These are phyloP conservation scores for Trichacis sp. DNA, from an alignment of 2,888 invertebrate genomes.

Conservation along the genomic window DNA sequence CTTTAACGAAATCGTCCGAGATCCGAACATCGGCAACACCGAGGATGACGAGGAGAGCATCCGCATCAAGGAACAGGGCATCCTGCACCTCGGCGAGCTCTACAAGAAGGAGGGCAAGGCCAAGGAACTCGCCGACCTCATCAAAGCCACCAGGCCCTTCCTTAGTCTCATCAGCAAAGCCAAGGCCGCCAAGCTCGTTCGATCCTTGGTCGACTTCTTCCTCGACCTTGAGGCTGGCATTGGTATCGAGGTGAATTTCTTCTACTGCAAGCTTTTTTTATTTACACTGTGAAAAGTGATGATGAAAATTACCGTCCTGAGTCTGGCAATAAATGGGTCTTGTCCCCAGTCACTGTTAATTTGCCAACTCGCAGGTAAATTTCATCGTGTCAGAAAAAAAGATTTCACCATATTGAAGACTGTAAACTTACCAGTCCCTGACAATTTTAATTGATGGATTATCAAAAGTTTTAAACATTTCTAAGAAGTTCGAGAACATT, in stretches of 20 bases:
- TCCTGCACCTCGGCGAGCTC: slow-evolving; percentile 90
- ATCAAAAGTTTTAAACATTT: too few relatives aligned
- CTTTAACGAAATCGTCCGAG: slow-evolving; percentile 82
- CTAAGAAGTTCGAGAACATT: too few relatives aligned
- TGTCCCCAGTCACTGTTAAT: too few relatives aligned
- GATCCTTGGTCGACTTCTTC: slow-evolving; percentile 97
- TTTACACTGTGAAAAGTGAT: too few relatives aligned
- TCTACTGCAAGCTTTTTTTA: too few relatives aligned
- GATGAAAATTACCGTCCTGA: too few relatives aligned
- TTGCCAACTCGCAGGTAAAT: too few relatives aligned
- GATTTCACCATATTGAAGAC: too few relatives aligned
- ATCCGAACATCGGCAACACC: slow-evolving; percentile 80
- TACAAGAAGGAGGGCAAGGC: slow-evolving; percentile 95
- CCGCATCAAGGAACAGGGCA: slow-evolving; percentile 92
- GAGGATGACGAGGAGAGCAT: slow-evolving; percentile 92
- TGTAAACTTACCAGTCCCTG: too few relatives aligned
- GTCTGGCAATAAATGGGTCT: too few relatives aligned
- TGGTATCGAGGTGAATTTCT: slow-evolving; percentile 81
- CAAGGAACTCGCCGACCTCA: slow-evolving; percentile 90
- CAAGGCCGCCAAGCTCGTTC: slow-evolving; percentile 97
- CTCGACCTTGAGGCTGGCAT: slow-evolving; percentile 96
- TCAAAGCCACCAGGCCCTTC: slow-evolving; percentile 95
- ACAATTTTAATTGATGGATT: too few relatives aligned
- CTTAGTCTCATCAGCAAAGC: slow-evolving; percentile 96
- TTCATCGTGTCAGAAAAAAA: too few relatives aligned